Evolutionary conservation across 2,113 vertebrate species (phyloP), one percentile per base, ranked within the genome.

Genomic region (Cyprinodon variegatus): DNA sequence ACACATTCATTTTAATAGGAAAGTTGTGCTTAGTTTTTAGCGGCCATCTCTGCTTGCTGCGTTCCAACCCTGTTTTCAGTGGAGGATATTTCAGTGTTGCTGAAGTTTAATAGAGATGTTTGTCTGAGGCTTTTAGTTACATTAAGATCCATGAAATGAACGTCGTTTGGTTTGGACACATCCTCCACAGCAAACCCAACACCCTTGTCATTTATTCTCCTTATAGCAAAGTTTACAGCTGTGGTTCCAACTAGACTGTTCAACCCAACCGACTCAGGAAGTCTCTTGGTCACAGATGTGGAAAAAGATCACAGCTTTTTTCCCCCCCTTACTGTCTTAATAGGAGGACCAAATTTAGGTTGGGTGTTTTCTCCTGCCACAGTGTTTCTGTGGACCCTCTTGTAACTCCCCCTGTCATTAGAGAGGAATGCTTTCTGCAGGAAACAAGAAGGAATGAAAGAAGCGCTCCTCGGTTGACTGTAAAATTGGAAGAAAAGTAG

Each of bases 391-490:
- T 45, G 82, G 72, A 81, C 70, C 79, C 37, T 68, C 63, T 48
- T 36, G 81, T 76, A 12, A 79, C 83, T 84, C 83, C 86, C 89
- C 64, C 86, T 88, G 81, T 90, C 78, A 91, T 91, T 89, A 89
- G 50, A 79, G 65, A 88, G 78, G 91, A 91, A 91, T 91, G 91
- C 67, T 76, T 91, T 82, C 84, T 83, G 71, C 43, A 65, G 65
- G 61, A 76, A 67, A n/a, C 17, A 6, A 46, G 9, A 62, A 40
- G 36, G 39, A 29, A 61, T 59, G 59, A 65, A 69, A 62, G 45
- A 4, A 4, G 43, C 74, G 40, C 50, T 46, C 76, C 76, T 76
- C 70, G 79, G 65, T 74, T 45, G 72, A n/a, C 66, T 79, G 82
- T 73, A 70, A 74, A 80, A 65, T 61, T 40, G 72, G 71, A 81